These are phyloP conservation scores for Epinotia brunnichana DNA, from an alignment of 2,888 invertebrate genomes.

Conservation along the genomic window DNA sequence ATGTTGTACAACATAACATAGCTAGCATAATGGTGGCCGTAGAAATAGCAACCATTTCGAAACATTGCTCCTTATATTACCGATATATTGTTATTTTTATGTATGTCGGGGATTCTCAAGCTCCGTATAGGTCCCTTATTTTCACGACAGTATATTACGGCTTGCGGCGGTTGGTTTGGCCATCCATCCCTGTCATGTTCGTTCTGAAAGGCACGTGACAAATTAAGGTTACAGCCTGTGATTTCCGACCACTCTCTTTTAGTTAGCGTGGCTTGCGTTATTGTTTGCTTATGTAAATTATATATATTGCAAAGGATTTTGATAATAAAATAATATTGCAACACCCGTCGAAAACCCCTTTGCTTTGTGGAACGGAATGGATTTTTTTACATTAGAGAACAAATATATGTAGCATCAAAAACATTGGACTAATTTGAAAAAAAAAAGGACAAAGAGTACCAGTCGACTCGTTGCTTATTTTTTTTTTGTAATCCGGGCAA, in stretches of 20 bases:
- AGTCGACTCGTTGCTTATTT: not conserved
- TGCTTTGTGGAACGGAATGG: no score
- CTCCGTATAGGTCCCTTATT: not conserved
- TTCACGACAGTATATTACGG: constrained; percentile 1
- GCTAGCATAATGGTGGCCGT: no score
- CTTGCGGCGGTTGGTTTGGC: no score
- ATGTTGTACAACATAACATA: no score
- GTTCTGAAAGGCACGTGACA: constrained; percentile 8
- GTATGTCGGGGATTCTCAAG: not conserved
- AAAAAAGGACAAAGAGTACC: no score
- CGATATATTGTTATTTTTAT: not conserved
- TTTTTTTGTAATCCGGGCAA: not conserved
- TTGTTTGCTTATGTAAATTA: not conserved
- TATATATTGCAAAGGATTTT: not conserved
- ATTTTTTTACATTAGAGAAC: no score
- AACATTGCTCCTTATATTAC: not conserved
- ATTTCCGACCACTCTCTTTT: constrained; percentile 9
- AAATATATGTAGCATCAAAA: no score
- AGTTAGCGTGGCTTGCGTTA: not conserved
- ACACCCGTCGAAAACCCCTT: no score
- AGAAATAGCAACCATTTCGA: not conserved
- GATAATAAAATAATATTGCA: not conserved
- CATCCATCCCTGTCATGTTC: constrained; percentile 19
- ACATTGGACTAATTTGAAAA: no score
- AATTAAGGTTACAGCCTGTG: constrained; percentile 7